Evolutionary conservation across 2,113 vertebrate species (phyloP), one percentile per base, ranked within the genome.

Genomic region (Australoheros scitulus): DNA sequence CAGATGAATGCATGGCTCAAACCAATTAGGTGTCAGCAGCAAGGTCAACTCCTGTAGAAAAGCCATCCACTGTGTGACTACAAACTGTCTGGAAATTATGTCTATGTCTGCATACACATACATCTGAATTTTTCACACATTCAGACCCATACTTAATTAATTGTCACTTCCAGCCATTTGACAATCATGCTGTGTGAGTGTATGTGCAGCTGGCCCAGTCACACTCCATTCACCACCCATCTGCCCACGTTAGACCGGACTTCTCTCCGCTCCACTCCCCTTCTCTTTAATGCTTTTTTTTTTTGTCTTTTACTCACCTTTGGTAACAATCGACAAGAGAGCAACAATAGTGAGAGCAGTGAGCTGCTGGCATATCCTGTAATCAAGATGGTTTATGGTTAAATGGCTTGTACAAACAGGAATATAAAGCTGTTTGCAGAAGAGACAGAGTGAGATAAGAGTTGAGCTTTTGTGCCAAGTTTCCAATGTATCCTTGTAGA

Each of bases 141-240:
- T 92, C 80, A 89, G 57, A 92, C 57, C 89, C 89, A 86, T 86
- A 89, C 85, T 93, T 93, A 93, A 93, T 94, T 93, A 93, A 95
- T 94, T 91, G 91, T 93, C 86, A 90, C 92, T 92, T 85, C 72
- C 91, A 92, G 92, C 89, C 83, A 94, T 94, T 94, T 92, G 88
- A 93, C 88, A 87, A 86, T 91, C 86, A 82, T 61, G 83, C 91
- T 89, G 90, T 88, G 92, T 76, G 87, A 92, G 91, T 92, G 91
- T 87, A 82, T 87, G 85, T 93, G 90, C 92, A 94, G 92, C 86
- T 92, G 92, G 93, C 86, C 89, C 57, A 81, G 89, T 92, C 92
- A 94, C 92, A 88, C 91, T 94, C 92, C 91, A 93, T 91, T 94
- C 90, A 91, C 89, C 92, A 77, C 88, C 91, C 92, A 92, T 93